phyloP scores from a whole-genome alignment of 2,113 vertebrate genomes.

The Microcebus lehilahytsara region DNA sequence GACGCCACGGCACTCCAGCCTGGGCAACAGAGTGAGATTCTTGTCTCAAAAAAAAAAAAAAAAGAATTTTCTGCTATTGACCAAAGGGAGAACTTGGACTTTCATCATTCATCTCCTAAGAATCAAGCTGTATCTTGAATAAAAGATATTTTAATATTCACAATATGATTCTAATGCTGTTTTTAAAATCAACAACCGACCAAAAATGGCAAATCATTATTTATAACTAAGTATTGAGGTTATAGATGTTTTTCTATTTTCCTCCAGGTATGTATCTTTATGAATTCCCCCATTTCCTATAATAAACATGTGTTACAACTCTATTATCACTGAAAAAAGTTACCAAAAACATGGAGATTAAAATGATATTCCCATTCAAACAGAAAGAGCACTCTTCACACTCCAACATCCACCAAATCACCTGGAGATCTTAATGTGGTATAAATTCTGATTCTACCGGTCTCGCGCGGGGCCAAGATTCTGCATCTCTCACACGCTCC shows the following conservation, averaged over 20 bases:
- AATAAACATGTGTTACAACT: neutral
- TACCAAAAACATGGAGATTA: neutral
- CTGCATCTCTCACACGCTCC: neutral
- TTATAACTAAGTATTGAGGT: neutral
- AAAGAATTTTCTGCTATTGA: neutral
- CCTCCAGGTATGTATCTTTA: neutral
- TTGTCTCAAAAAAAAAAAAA: too few relatives aligned
- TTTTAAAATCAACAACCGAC: neutral
- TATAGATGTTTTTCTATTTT: neutral
- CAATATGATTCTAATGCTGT: neutral
- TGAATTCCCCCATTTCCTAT: neutral
- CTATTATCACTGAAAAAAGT: neutral
- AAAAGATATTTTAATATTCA: neutral
- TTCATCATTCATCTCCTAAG: neutral
- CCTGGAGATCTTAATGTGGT: neutral
- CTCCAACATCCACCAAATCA: neutral
- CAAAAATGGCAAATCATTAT: neutral
- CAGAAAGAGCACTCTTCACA: neutral
- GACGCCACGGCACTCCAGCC: too few relatives aligned
- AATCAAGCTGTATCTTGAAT: slow-evolving; percentile 13
- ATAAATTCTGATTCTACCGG: neutral
- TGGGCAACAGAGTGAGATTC: too few relatives aligned
- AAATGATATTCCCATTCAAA: neutral
- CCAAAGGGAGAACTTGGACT: neutral
- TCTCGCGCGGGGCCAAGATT: neutral